Base-by-base conservation (phyloP, 2,797 vertebrate genomes). In the Poeciliopsis gracilis region DNA sequence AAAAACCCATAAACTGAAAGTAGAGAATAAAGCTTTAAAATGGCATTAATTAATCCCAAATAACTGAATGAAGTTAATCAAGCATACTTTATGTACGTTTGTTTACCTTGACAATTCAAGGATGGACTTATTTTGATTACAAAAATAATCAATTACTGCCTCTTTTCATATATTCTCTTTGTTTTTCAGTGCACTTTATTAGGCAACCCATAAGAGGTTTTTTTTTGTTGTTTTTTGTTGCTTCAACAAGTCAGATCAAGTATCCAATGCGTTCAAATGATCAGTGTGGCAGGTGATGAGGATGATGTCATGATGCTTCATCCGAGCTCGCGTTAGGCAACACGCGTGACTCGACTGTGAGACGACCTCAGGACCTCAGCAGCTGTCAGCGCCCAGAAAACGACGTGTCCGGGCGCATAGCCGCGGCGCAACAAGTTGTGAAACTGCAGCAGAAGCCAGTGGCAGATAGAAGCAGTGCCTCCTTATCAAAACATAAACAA, bases 341-440 rank as follows among this genome's bases (percentile, higher is more conserved):
- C 28, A 86, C 75, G 28, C 15, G 25, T 70, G 75, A 77, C 82
- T 72, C 78, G 57, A 77, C 30, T 2, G 28, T 67, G 73, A 79
- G 78, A 43, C 73, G 86, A 43, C 78, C 72, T 83, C 57, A 45
- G 71, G 72, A 73, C 77, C 76, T 73, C 66, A 78, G 33, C 74
- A 76, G 85, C 90, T 87, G 89, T 88, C 87, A 91, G 77, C 2
- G 77, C 82, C 70, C 76, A 72, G 47, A n/a, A 4, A 77, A 43
- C 63, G 53, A 81, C 87, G 78, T 83, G 90, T 79, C 89, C 33
- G 71, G 72, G 83, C 89, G 86, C 88, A 89, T 83, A 80, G 20
- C 80, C 80, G 38, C n/a, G 8, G 86, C 85, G 87, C 90, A 88
- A 91, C 93, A 89, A 87, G 91, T 87, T 63, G 82, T 28, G 59